Evolutionary conservation across 2,888 invertebrate species (phyloP).

Genomic region (Macaria notata): DNA sequence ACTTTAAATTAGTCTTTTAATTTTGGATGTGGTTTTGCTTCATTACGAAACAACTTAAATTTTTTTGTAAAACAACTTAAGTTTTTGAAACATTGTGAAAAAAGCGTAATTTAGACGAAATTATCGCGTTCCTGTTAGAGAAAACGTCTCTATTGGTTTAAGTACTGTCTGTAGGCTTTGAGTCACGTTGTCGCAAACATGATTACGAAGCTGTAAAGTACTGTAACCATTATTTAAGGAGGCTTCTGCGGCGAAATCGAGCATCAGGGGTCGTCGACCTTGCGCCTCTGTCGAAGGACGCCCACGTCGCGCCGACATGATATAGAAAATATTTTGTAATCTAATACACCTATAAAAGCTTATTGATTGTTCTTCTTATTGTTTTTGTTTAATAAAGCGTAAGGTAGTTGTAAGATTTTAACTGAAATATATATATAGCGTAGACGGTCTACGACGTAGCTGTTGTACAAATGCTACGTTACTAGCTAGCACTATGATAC

Average conservation of each 20-base stretch:
- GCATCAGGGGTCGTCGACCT: slow-evolving; percentile 51
- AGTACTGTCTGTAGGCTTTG: not conserved
- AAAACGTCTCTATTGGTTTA: slow-evolving; percentile 1
- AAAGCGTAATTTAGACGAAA: not conserved
- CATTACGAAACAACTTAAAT: too few species aligned
- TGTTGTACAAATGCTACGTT: not conserved
- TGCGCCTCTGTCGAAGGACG: slow-evolving; percentile 30
- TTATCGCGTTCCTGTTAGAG: not conserved
- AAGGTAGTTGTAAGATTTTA: not conserved
- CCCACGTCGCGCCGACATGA: slow-evolving; percentile 39
- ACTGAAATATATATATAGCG: not conserved
- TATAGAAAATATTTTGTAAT: slow-evolving; percentile 31
- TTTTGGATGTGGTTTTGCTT: too few species aligned
- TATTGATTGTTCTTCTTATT: slow-evolving; percentile 8
- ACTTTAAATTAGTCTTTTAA: too few species aligned
- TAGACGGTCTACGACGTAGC: slow-evolving; percentile 8
- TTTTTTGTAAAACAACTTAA: too few species aligned
- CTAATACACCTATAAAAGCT: slow-evolving; percentile 10
- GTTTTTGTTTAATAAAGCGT: slow-evolving; percentile 2
- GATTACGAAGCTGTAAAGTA: slow-evolving; percentile 42
- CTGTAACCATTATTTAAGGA: slow-evolving; percentile 43
- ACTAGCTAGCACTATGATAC: too few species aligned
- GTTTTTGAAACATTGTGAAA: too few species aligned
- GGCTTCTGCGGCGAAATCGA: slow-evolving; percentile 42
- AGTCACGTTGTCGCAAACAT: slow-evolving; percentile 40